These are phyloP conservation scores for Marcusenius ussheri DNA, from an alignment of 2,113 vertebrate genomes.

Conservation along the genomic window DNA sequence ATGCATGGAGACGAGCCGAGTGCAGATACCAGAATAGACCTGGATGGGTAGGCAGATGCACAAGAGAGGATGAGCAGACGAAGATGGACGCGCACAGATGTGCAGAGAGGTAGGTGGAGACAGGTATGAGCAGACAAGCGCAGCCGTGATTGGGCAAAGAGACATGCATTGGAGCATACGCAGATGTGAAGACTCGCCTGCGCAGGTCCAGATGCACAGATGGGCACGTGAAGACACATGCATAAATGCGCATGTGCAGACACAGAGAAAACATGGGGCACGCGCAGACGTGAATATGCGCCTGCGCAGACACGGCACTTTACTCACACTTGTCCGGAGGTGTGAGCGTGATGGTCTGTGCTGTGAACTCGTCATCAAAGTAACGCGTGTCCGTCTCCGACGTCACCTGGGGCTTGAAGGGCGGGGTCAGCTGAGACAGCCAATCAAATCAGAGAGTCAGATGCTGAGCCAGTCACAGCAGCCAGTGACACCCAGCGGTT, in stretches of 20 bases:
- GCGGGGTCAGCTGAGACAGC: constrained; percentile 61
- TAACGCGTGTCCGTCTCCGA: constrained; percentile 80
- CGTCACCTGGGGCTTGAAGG: constrained; percentile 81
- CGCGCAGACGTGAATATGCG: not conserved
- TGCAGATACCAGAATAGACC: not conserved
- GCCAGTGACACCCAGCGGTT: no score
- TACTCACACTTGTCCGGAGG: constrained; percentile 79
- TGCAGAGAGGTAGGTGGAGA: not conserved
- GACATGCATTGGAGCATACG: not conserved
- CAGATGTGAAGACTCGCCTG: not conserved
- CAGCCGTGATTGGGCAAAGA: not conserved
- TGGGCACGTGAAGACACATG: not conserved
- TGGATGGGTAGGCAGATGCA: not conserved
- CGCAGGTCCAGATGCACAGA: not conserved
- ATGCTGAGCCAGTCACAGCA: not conserved
- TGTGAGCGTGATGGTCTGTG: constrained; percentile 79
- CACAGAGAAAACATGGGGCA: not conserved
- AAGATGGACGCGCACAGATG: not conserved
- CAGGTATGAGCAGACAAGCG: not conserved
- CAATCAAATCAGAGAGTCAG: not conserved
- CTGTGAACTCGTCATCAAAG: constrained; percentile 82
- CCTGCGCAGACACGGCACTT: not conserved
- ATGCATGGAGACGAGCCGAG: not conserved
- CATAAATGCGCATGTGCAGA: not conserved
- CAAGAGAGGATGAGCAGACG: not conserved